Percentiles rank a stretch among this genome's conserved stretches.
These are phyloP conservation scores for Diorhabda elongata DNA, from an alignment of 1,140 invertebrate species.

Conservation along the genomic window DNA sequence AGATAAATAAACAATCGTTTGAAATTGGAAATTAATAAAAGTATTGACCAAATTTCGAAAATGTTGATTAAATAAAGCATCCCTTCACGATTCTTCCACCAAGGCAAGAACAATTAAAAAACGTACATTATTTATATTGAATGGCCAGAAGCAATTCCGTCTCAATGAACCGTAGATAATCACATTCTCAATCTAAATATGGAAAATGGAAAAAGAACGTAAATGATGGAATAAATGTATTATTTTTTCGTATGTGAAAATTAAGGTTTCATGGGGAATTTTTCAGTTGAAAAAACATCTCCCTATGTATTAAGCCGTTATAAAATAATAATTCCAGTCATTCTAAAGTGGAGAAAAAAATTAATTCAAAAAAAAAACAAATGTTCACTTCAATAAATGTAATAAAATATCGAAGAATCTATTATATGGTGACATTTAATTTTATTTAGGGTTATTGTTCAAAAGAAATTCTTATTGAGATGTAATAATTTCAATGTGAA, in stretches of 20 bases:
- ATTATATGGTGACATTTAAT: too few relatives aligned
- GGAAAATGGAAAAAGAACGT: constrained; percentile 26
- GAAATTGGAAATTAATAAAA: too few relatives aligned
- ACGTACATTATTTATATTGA: constrained; percentile 27
- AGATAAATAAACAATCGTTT: too few relatives aligned
- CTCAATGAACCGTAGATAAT: constrained; percentile 34
- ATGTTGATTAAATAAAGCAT: too few relatives aligned
- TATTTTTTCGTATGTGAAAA: neutral
- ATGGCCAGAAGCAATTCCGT: constrained; percentile 28
- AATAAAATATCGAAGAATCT: too few relatives aligned
- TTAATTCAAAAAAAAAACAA: too few relatives aligned
- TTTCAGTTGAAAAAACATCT: neutral
- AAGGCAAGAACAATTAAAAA: constrained; percentile 35
- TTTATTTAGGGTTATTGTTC: neutral
- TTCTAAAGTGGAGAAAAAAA: too few relatives aligned
- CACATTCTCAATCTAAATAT: constrained; percentile 32
- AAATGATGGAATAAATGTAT: constrained; percentile 27
- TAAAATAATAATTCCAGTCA: neutral
- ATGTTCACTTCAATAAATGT: too few relatives aligned
- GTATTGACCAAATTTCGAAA: too few relatives aligned
- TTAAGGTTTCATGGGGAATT: neutral
- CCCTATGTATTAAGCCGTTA: neutral
- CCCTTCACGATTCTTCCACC: constrained; percentile 19
- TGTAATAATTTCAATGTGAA: neutral
- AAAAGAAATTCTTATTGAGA: neutral